Conservation (phyloP, 2,113 vertebrate species). For the Hippolais icterina region DNA sequence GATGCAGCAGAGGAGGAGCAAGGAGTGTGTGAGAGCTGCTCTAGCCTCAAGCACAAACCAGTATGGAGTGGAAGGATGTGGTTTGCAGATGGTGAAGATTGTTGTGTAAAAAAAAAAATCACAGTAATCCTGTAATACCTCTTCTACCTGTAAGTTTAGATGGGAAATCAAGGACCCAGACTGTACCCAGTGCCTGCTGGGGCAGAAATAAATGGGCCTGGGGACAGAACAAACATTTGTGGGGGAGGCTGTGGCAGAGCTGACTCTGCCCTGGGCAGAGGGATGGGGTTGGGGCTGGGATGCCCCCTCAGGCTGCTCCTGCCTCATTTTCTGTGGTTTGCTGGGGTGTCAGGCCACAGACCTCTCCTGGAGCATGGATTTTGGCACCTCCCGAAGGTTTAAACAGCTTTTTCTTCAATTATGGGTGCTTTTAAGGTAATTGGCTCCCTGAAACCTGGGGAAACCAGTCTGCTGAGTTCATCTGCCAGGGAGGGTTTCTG, state of each 20-base stretch:
- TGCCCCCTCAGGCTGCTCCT: not conserved
- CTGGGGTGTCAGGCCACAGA: not conserved
- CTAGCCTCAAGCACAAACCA: not conserved
- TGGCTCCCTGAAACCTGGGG: not conserved
- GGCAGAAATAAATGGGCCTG: not conserved
- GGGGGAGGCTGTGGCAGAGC: not conserved
- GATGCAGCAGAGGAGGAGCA: not conserved
- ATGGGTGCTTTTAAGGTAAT: not conserved
- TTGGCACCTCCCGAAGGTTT: not conserved
- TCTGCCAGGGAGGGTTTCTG: not conserved
- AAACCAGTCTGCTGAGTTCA: not conserved
- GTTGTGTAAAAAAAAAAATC: not conserved
- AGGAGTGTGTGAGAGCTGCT: not conserved
- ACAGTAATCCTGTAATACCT: not conserved
- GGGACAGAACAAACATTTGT: not conserved
- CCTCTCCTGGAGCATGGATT: not conserved
- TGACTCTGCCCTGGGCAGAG: not conserved
- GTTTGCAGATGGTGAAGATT: not conserved
- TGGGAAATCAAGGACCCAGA: not conserved
- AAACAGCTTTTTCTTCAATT: not conserved
- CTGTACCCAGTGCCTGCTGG: not conserved
- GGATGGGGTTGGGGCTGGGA: not conserved
- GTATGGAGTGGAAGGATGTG: not conserved
- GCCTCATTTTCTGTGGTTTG: not conserved
- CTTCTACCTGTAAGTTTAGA: not conserved